A percentile compares a stretch with the other conserved stretches of the same genome.
These are phyloP conservation scores for Menidia menidia DNA, from an alignment of 2,797 vertebrate species.

Conservation along the genomic window DNA sequence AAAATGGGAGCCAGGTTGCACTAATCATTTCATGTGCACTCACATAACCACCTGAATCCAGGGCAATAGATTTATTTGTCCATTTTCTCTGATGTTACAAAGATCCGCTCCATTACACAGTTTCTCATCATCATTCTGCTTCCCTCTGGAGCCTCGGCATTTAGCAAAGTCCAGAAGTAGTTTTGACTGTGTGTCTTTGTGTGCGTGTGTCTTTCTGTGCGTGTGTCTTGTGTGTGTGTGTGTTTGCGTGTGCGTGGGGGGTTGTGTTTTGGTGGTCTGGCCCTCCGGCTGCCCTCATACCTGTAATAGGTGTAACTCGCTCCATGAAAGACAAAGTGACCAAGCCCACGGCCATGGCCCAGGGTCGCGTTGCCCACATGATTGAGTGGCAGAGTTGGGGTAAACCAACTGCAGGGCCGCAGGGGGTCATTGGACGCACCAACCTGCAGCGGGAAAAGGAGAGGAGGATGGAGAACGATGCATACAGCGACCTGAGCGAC, in stretches of 20 bases:
- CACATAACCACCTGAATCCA: conserved; percentile 1
- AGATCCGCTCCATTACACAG: conserved; percentile 4
- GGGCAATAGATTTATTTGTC: neutral
- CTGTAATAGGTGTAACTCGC: conserved; percentile 88
- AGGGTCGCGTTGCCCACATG: conserved; percentile 97
- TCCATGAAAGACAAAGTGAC: conserved; percentile 99
- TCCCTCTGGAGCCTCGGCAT: conserved; percentile 24
- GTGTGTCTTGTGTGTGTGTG: conserved; percentile 32
- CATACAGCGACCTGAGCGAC: conserved; percentile 96
- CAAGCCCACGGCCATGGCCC: conserved; percentile 97
- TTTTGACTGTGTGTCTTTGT: conserved; percentile 55
- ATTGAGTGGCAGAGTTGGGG: conserved; percentile 99
- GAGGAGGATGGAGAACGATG: conserved; percentile 86
- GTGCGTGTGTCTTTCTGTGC: conserved; percentile 53
- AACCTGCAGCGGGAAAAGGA: conserved; percentile 84
- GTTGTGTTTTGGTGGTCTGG: conserved; percentile 14
- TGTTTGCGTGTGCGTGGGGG: conserved; percentile 26
- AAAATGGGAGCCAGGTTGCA: neutral
- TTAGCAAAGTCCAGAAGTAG: conserved; percentile 29
- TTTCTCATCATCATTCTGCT: conserved; percentile 32
- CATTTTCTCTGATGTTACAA: neutral
- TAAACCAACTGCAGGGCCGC: conserved; percentile 86
- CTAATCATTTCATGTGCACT: conserved; percentile 3
- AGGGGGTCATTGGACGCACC: conserved; percentile 80
- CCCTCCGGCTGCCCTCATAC: conserved; percentile 20